phyloP scores from a whole-genome alignment of 2,888 invertebrate genomes.

The Ctenicera cuprea region DNA sequence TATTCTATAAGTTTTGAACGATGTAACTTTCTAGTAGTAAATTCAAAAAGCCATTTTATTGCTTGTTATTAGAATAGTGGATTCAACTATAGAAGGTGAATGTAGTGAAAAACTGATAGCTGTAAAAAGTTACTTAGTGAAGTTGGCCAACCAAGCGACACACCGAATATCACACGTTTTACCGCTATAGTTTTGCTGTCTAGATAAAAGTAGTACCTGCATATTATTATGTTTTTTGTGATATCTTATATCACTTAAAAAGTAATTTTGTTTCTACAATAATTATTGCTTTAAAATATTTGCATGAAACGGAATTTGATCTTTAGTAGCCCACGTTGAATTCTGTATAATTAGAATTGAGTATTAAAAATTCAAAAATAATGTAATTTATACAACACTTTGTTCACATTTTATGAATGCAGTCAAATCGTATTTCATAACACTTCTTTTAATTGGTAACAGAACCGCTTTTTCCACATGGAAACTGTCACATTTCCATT shows the following conservation, averaged over 20 bases:
- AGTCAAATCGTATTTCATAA: not conserved
- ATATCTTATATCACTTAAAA: constrained; percentile 25
- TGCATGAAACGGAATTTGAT: constrained; percentile 6
- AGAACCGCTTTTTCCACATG: not conserved
- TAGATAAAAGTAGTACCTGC: constrained; percentile 27
- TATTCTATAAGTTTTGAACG: too few species aligned
- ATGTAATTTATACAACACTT: not conserved
- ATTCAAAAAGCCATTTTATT: too few species aligned
- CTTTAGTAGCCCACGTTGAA: not conserved
- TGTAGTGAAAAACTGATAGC: constrained; percentile 18
- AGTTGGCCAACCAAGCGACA: constrained; percentile 34
- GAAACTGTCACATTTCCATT: constrained; percentile 9
- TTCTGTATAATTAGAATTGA: not conserved
- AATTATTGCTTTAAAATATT: constrained; percentile 15
- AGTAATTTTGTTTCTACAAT: constrained; percentile 13
- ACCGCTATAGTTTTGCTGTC: constrained; percentile 18
- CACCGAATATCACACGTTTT: constrained; percentile 23
- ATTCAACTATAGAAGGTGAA: constrained; percentile 36
- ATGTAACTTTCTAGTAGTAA: too few species aligned
- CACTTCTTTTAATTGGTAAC: not conserved
- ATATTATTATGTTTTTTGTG: constrained; percentile 16
- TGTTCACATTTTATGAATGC: not conserved
- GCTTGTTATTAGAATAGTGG: constrained; percentile 22
- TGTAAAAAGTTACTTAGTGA: constrained; percentile 24
- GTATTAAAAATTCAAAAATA: too few species aligned